These are phyloP conservation scores for Tachystola acroxantha DNA, from an alignment of 2,888 invertebrate species.

Conservation along the genomic window DNA sequence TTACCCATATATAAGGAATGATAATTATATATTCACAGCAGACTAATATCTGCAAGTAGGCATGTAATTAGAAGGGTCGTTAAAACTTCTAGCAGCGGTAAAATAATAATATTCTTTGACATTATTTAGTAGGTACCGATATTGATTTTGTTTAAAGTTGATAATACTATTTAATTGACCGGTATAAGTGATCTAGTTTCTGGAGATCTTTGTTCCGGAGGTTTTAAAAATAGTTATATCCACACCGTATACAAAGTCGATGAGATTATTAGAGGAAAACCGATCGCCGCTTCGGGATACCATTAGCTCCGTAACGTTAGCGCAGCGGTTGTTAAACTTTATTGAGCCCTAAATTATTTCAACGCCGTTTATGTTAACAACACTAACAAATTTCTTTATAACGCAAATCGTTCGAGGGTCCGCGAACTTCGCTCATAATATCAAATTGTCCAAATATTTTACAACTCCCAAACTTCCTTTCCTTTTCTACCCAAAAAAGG, in stretches of 20 bases:
- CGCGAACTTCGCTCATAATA: slow-evolving; percentile 44
- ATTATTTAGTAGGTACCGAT: too few species aligned
- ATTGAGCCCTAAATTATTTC: slow-evolving; percentile 63
- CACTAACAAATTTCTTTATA: slow-evolving; percentile 59
- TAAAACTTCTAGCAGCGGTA: too few species aligned
- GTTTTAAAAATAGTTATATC: slow-evolving; percentile 34
- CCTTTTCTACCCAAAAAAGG: slow-evolving; percentile 19
- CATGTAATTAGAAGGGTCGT: too few species aligned
- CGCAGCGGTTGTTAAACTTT: slow-evolving; percentile 61
- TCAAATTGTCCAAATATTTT: slow-evolving; percentile 48
- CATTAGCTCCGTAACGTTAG: slow-evolving; percentile 60
- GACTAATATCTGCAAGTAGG: too few species aligned
- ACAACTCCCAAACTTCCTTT: slow-evolving; percentile 31
- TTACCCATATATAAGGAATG: too few species aligned
- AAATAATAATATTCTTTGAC: too few species aligned
- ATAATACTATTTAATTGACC: too few species aligned
- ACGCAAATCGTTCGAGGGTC: slow-evolving; percentile 42
- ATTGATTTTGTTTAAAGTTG: too few species aligned
- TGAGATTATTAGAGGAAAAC: slow-evolving; percentile 49
- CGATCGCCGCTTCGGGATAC: slow-evolving; percentile 46
- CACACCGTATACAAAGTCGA: slow-evolving; percentile 41
- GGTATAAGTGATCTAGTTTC: too few species aligned
- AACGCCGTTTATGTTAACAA: slow-evolving; percentile 57
- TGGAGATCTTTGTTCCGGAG: not conserved
- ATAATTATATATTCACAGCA: too few species aligned